phyloP scores from a whole-genome alignment of 2,113 vertebrate genomes.

The Casuarius casuarius region DNA sequence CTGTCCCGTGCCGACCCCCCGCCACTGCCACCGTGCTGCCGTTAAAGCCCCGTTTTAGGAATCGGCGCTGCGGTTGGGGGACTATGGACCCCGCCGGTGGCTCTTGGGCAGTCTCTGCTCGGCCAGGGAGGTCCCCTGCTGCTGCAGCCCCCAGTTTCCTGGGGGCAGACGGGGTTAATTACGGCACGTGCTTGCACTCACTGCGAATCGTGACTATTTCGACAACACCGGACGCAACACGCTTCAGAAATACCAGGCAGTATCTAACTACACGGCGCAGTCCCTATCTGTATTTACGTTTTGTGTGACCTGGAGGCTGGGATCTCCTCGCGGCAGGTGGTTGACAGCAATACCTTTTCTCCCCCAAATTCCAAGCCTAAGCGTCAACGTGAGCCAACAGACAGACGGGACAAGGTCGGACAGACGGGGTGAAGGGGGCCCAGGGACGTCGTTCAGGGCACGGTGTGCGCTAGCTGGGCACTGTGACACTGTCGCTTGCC shows the following conservation, averaged over 20 bases:
- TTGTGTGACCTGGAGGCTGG: background rate
- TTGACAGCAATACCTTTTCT: background rate
- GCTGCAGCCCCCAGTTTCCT: background rate
- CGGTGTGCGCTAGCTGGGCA: accelerated
- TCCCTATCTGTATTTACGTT: slow-evolving; percentile 35
- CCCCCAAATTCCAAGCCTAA: background rate
- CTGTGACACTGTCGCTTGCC: background rate
- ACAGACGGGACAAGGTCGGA: background rate
- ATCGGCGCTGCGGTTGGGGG: background rate
- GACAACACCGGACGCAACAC: background rate
- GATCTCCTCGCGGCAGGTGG: slow-evolving; percentile 23
- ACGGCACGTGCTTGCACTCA: slow-evolving; percentile 38
- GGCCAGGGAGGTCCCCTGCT: background rate
- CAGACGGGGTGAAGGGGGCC: background rate
- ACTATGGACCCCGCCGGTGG: background rate
- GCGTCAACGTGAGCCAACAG: background rate
- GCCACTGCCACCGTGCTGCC: no score
- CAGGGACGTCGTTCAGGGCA: background rate
- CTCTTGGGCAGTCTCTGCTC: background rate
- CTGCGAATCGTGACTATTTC: background rate
- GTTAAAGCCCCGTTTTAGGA: background rate
- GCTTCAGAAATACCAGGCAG: slow-evolving; percentile 34
- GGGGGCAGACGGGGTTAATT: slow-evolving; percentile 55
- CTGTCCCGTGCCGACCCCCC: no score
- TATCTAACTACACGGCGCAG: background rate